A percentile compares a stretch with the other conserved stretches of the same genome.
Evolutionary conservation across 1,140 invertebrate species (phyloP).

Genomic region (Bombus haemorrhoidalis): DNA sequence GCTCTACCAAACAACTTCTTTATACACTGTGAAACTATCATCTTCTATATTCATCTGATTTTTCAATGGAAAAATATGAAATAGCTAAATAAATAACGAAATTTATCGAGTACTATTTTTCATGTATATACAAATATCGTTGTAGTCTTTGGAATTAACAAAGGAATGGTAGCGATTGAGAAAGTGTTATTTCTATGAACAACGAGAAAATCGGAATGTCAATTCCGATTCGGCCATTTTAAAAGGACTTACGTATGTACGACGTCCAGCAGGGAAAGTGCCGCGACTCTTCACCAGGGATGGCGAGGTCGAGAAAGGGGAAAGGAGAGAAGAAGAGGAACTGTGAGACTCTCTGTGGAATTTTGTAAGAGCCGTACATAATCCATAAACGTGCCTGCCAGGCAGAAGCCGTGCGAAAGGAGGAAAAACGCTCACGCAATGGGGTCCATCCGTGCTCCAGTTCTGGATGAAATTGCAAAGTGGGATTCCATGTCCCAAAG

Average conservation of each 20-base stretch:
- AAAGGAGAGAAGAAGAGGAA: constrained; percentile 53
- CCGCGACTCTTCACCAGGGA: constrained; percentile 57
- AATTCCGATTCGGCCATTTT: constrained; percentile 54
- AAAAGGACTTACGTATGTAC: constrained; percentile 61
- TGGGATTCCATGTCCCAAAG: background rate
- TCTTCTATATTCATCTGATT: background rate
- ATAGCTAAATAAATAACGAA: background rate
- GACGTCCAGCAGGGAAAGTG: constrained; percentile 71
- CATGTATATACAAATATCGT: too few relatives aligned
- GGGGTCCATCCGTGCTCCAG: constrained; percentile 41
- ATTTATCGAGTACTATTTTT: background rate
- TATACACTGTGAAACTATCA: background rate
- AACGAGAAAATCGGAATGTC: constrained; percentile 64
- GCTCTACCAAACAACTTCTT: background rate
- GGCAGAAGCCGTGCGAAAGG: constrained; percentile 51
- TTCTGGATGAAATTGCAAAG: constrained; percentile 1
- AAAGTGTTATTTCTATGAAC: constrained; percentile 33
- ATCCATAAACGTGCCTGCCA: constrained; percentile 58
- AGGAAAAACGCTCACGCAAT: constrained; percentile 35
- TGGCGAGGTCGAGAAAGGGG: constrained; percentile 52
- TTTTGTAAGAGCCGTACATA: constrained; percentile 71
- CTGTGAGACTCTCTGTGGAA: constrained; percentile 70
- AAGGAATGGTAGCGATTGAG: background rate
- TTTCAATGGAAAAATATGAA: background rate
- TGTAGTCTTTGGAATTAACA: background rate